phyloP scores from a whole-genome alignment of 2,113 vertebrate genomes.

The Mixornis gularis region DNA sequence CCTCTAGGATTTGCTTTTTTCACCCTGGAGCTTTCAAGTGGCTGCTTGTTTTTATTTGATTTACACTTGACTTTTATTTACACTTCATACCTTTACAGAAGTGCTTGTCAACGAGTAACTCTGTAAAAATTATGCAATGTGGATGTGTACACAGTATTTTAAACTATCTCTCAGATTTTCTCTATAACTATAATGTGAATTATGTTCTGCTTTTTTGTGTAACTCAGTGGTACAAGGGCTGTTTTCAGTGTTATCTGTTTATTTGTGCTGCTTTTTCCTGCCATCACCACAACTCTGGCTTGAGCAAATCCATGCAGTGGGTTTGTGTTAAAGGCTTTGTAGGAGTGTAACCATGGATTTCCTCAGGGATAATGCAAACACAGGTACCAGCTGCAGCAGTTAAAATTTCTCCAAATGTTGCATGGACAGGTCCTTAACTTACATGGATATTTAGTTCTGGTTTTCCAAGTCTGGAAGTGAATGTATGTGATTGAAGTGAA shows the following conservation, averaged over 20 bases:
- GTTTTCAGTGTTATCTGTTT: rapidly evolving
- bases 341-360: background rate
- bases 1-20: background rate
- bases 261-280: background rate
- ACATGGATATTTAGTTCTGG: background rate
- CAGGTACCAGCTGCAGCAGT: background rate
- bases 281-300: background rate
- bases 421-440: background rate
- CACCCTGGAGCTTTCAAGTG: background rate
- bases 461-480: background rate
- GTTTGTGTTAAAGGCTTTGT: background rate
- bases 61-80: background rate
- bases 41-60: background rate
- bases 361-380: background rate
- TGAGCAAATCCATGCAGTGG: background rate
- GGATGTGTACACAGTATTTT: background rate
- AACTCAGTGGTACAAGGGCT: background rate
- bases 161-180: background rate
- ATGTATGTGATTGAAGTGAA: background rate
- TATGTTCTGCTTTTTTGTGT: background rate
- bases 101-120: background rate
- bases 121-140: background rate
- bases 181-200: background rate
- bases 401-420: background rate
- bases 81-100: background rate